Evolutionary conservation across 1,140 invertebrate species (phyloP).

Genomic region (Calycopis cecrops): DNA sequence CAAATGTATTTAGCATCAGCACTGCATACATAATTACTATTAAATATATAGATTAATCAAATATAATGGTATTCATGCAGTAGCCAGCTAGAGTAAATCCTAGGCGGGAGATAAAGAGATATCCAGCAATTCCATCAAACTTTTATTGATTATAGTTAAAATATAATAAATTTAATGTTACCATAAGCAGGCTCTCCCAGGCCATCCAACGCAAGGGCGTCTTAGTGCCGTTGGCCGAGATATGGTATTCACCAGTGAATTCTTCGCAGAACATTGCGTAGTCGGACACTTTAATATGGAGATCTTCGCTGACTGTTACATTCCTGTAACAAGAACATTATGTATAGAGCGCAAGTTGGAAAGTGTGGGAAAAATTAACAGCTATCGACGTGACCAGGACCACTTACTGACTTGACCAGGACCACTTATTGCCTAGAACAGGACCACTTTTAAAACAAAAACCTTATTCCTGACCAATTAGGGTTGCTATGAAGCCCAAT

Average conservation of each 20-base stretch:
- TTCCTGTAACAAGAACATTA: conserved; percentile 79
- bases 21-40: too few relatives aligned
- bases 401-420: too few relatives aligned
- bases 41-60: too few relatives aligned
- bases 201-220: conserved; percentile 93
- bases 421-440: too few relatives aligned
- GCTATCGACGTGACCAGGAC: too few relatives aligned
- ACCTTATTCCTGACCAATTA: too few relatives aligned
- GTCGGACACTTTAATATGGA: conserved; percentile 90
- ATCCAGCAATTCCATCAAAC: not conserved
- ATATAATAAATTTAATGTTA: conserved; percentile 61
- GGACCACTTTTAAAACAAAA: too few relatives aligned
- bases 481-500: too few relatives aligned
- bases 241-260: conserved; percentile 89
- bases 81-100: too few relatives aligned
- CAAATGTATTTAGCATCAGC: too few relatives aligned
- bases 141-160: not conserved
- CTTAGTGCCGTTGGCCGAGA: conserved; percentile 87
- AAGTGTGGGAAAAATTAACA: too few relatives aligned
- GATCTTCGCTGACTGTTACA: conserved; percentile 88
- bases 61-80: too few relatives aligned
- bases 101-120: not conserved
- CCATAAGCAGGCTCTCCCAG: conserved; percentile 87
- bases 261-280: conserved; percentile 91
- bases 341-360: not conserved